A percentile compares a stretch with the other conserved stretches of the same genome.
Conservation (phyloP, 2,888 invertebrate genomes). For the Norana najaformis region DNA sequence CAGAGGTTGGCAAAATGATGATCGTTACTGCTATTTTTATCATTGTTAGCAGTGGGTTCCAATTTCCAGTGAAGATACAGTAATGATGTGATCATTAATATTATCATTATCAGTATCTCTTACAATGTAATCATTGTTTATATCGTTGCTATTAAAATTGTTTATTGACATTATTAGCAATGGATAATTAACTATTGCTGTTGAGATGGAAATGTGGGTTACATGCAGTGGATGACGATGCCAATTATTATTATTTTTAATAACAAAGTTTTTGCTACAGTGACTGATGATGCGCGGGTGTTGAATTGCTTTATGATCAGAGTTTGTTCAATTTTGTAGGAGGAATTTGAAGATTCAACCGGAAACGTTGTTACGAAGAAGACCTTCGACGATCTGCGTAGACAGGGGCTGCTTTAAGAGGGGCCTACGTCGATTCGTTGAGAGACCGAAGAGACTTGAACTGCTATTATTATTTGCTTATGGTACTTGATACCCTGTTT, state of each 20-base stretch:
- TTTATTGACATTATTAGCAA: not conserved
- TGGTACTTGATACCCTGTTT: not conserved
- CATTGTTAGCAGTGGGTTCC: not conserved
- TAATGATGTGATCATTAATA: not conserved
- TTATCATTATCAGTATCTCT: too few species aligned
- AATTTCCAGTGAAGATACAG: not conserved
- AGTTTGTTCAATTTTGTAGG: slow-evolving; percentile 68
- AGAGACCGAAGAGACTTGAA: not conserved
- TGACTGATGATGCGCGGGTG: not conserved
- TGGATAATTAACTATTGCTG: too few species aligned
- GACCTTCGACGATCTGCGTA: slow-evolving; percentile 95
- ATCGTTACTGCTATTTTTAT: not conserved
- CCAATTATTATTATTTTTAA: not conserved
- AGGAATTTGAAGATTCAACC: slow-evolving; percentile 96
- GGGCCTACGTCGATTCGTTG: not conserved
- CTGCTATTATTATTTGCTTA: not conserved
- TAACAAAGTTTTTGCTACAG: not conserved
- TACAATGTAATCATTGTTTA: too few species aligned
- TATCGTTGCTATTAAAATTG: not conserved
- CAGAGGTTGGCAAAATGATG: slow-evolving; percentile 58
- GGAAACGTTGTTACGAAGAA: slow-evolving; percentile 98
- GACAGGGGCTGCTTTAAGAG: slow-evolving; percentile 85
- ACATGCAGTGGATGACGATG: not conserved
- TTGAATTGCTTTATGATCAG: not conserved
- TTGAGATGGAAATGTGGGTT: too few species aligned